A percentile compares a stretch with the other conserved stretches of the same genome.
These are phyloP conservation scores for Drosophila willistoni DNA, from an alignment of 1,140 invertebrate genomes.

Conservation along the genomic window DNA sequence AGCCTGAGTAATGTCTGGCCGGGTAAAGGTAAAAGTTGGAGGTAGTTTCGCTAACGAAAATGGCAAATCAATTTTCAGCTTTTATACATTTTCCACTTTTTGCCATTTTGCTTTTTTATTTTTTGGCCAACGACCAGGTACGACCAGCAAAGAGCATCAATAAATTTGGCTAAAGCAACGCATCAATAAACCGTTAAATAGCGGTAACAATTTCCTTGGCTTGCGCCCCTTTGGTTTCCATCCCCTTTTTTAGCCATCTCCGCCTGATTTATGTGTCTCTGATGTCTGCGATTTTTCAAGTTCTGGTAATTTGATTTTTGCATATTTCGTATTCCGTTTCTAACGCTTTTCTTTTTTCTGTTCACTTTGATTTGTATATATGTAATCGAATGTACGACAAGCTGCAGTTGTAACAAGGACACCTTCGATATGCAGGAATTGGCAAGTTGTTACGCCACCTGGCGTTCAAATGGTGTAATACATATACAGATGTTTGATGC, in stretches of 20 bases:
- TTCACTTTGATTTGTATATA: conserved; percentile 74
- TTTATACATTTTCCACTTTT: conserved; percentile 43
- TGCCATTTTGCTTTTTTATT: conserved; percentile 37
- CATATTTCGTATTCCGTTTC: conserved; percentile 39
- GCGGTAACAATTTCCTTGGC: conserved; percentile 72
- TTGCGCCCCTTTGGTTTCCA: conserved; percentile 33
- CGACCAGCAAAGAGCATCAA: conserved; percentile 32
- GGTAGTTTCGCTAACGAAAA: conserved; percentile 15
- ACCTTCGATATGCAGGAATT: conserved; percentile 27
- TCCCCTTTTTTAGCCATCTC: conserved; percentile 43
- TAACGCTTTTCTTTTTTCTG: conserved; percentile 17
- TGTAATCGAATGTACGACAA: conserved; percentile 66
- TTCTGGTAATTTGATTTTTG: conserved; percentile 74
- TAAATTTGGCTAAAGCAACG: conserved; percentile 72
- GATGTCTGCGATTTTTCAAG: conserved; percentile 76
- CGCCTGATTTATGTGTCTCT: conserved; percentile 70
- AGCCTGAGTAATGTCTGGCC: background rate
- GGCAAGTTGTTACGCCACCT: conserved; percentile 48
- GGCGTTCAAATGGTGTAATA: conserved; percentile 24
- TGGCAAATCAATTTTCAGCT: conserved; percentile 49
- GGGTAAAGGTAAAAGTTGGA: background rate
- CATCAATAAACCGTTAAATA: conserved; percentile 79
- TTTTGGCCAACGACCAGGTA: conserved; percentile 42
- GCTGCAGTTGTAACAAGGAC: conserved; percentile 35
- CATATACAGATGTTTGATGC: background rate